Percentiles rank a stretch among this genome's conserved stretches.
Evolutionary conservation across 2,797 vertebrate species (phyloP).

Genomic region (Ctenopoma multispine): DNA sequence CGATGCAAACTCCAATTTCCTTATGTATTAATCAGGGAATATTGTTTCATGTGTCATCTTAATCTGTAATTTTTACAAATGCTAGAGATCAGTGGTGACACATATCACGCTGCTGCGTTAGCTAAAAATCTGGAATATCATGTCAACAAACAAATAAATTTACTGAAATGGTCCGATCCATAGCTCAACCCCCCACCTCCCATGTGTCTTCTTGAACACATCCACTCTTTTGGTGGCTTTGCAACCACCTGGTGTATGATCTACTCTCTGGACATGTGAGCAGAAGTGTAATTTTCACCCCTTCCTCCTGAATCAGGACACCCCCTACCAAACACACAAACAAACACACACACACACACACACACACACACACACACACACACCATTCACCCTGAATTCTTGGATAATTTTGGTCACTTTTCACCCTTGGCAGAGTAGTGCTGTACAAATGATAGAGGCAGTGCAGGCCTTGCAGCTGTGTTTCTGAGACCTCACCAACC

Average conservation of each 20-base stretch:
- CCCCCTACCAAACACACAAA: constrained; percentile 28
- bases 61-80: neutral
- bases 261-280: constrained; percentile 86
- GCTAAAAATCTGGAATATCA: neutral
- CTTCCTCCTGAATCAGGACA: constrained; percentile 64
- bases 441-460: constrained; percentile 72
- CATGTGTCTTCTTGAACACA: constrained; percentile 51
- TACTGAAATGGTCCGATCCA: neutral
- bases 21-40: neutral
- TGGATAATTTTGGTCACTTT: constrained; percentile 74
- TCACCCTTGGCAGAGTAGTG: constrained; percentile 66
- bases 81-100: neutral
- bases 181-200: neutral
- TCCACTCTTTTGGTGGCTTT: constrained; percentile 70
- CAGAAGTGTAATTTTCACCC: constrained; percentile 92
- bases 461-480: constrained; percentile 73
- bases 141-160: constrained; percentile 25
- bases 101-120: neutral
- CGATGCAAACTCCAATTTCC: too few relatives aligned
- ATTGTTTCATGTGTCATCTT: neutral
- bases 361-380: constrained; percentile 29
- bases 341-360: constrained; percentile 25
- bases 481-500: constrained; percentile 64
- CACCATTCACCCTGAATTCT: constrained; percentile 50
- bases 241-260: constrained; percentile 75